Evolutionary conservation across 2,888 invertebrate genomes (phyloP), one percentile per base, ranked within the genome.

Genomic region (Cremastobaeus sp.): DNA sequence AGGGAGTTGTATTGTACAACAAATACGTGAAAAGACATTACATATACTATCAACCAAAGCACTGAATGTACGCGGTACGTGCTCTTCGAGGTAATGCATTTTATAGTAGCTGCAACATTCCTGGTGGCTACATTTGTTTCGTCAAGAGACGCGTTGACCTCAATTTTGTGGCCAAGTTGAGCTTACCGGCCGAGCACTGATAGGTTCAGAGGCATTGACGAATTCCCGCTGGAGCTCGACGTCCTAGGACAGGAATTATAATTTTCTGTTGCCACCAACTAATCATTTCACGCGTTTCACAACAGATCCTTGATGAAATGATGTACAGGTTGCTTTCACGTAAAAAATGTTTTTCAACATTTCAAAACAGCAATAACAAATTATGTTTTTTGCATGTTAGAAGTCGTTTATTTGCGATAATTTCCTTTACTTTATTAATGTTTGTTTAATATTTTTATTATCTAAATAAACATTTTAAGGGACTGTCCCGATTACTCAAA

Each of bases 51-150:
- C 54, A 65, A 50, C 17, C 62, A 45, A 50, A 20, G 55, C 70
- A 34, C 37, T 65, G 55, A 69, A 65, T 65, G 69, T 47, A 47
- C 47, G 30, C 35, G 32, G 68, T 65, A 74, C 74, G 74, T 74
- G 74, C 69, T 69, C 78, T 74, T 72, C 39, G 68, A 79, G 78
- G 79, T 80, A 82, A 82, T 82, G 79, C 82, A 82, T 82, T 82
- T 82, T 81, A 80, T 81, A 82, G 81, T 75, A 80, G 77, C 73
- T 73, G 74, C 72, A 74, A 74, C 78, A 76, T 77, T 77, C 71
- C 71, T 76, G 74, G 50, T 64, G 73, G 68, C 59, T 65, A 74
- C 74, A 69, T 74, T 74, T 65, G 74, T 74, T 74, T 69, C 64
- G 66, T 66, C 73, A 60, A 66, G 66, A 72, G 72, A 72, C 72